These are phyloP conservation scores for Neodiprion virginianus DNA, from an alignment of 1,140 invertebrate genomes.

Conservation along the genomic window DNA sequence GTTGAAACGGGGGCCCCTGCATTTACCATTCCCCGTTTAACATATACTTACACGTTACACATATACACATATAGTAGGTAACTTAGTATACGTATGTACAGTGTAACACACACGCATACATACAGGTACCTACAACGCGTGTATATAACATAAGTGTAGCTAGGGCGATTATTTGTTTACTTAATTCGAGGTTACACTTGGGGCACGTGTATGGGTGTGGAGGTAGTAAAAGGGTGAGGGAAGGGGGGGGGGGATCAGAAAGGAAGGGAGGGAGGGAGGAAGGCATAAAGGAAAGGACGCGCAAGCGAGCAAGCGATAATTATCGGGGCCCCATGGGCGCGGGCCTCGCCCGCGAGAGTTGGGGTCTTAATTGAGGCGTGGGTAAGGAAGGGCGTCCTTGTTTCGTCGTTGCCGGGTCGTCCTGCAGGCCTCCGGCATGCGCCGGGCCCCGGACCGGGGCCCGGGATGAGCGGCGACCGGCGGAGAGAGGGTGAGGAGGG, in stretches of 20 bases:
- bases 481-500: too few relatives aligned
- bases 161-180: not conserved
- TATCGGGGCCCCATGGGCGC: not conserved
- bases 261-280: conserved; percentile 27
- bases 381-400: not conserved
- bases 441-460: not conserved
- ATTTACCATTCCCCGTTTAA: too few relatives aligned
- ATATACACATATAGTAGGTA: too few relatives aligned
- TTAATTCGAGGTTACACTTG: not conserved
- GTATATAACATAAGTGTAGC: too few relatives aligned
- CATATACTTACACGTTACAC: too few relatives aligned
- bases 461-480: too few relatives aligned
- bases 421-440: not conserved
- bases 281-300: too few relatives aligned
- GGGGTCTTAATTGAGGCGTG: conserved; percentile 6
- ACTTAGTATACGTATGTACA: too few relatives aligned
- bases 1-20: too few relatives aligned
- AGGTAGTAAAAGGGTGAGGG: conserved; percentile 12
- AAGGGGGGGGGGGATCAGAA: conserved; percentile 11
- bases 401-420: not conserved
- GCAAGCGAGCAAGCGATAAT: not conserved
- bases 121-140: too few relatives aligned
- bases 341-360: not conserved
- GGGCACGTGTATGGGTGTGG: not conserved
- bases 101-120: too few relatives aligned